A percentile compares a stretch with the other conserved stretches of the same genome.
Conservation (phyloP, 1,140 invertebrate species). For the Magallana ariakensis region DNA sequence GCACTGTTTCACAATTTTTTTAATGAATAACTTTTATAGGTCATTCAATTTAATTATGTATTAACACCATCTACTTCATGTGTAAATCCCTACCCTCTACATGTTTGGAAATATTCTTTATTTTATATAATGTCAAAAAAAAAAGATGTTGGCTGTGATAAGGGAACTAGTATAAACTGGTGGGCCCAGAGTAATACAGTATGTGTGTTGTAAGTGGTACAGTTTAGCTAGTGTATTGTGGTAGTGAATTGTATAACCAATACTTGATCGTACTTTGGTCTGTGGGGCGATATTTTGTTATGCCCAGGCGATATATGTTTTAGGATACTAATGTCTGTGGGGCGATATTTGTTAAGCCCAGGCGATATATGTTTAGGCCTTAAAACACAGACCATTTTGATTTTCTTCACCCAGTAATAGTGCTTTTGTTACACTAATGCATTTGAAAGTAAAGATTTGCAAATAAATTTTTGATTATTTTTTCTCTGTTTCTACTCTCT, state of each 20-base stretch:
- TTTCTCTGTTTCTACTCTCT: too few relatives aligned
- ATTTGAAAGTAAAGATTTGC: constrained; percentile 38
- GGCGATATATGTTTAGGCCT: constrained; percentile 61
- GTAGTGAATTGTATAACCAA: constrained; percentile 22
- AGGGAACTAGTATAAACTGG: constrained; percentile 15
- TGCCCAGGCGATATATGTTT: constrained; percentile 35
- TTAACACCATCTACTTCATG: too few relatives aligned
- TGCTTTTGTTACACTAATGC: constrained; percentile 5
- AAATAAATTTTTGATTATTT: not conserved
- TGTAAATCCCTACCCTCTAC: too few relatives aligned
- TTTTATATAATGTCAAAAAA: not conserved
- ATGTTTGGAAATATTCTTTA: not conserved
- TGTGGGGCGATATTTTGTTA: constrained; percentile 62
- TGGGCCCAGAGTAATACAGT: constrained; percentile 32
- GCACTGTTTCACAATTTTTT: too few relatives aligned
- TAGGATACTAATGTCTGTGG: constrained; percentile 60
- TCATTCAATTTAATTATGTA: too few relatives aligned
- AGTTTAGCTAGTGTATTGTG: not conserved
- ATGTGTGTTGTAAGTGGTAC: not conserved
- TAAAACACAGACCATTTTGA: constrained; percentile 60
- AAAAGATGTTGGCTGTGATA: constrained; percentile 18
- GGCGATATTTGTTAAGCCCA: constrained; percentile 75
- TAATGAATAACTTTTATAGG: too few relatives aligned
- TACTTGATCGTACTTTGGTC: constrained; percentile 46
- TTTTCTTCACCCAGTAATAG: constrained; percentile 13